Conservation (phyloP, 2,888 invertebrate genomes). For the Branchellion lobata region DNA sequence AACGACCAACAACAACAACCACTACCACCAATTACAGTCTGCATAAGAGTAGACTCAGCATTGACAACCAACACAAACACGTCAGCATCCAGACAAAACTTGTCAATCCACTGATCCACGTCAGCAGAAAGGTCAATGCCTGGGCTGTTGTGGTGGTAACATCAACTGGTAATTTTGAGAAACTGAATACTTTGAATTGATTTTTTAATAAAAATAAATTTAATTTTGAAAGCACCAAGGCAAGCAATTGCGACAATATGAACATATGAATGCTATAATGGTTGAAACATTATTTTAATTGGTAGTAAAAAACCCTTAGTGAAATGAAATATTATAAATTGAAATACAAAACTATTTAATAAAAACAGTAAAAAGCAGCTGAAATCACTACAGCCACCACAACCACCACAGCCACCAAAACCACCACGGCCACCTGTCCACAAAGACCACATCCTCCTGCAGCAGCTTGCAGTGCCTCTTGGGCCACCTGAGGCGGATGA, state of each 20-base stretch:
- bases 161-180: background rate
- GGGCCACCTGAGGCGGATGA: slow-evolving; percentile 92
- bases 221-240: background rate
- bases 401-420: background rate
- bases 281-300: too few species aligned
- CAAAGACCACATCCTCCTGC: slow-evolving; percentile 94
- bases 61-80: slow-evolving; percentile 98
- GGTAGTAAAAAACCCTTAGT: too few species aligned
- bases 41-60: slow-evolving; percentile 97
- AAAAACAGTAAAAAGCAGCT: too few species aligned
- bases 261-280: too few species aligned
- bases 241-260: background rate
- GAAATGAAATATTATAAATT: too few species aligned
- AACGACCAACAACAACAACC: too few species aligned
- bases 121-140: slow-evolving; percentile 98
- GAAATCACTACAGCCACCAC: background rate
- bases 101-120: slow-evolving; percentile 98
- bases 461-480: slow-evolving; percentile 87
- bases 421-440: slow-evolving; percentile 70
- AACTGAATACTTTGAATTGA: background rate
- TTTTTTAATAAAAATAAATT: background rate
- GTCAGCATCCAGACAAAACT: slow-evolving; percentile 97
- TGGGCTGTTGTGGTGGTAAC: slow-evolving; percentile 69
- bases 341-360: too few species aligned
- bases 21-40: slow-evolving; percentile 72